Evolutionary conservation across 2,888 invertebrate species (phyloP).

Genomic region (Blastobasis adustella): DNA sequence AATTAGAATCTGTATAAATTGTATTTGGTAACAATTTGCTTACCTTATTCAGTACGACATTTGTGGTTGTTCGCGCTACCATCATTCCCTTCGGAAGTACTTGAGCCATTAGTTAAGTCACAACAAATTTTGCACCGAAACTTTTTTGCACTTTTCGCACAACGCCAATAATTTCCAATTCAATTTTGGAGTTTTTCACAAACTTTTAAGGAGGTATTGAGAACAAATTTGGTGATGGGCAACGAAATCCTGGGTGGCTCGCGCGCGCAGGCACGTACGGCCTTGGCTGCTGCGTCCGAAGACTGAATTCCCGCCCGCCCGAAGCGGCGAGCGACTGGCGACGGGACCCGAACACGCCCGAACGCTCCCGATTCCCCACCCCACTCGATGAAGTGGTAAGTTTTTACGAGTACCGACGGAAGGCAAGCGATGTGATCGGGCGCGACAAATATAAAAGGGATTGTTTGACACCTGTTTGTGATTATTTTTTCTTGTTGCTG

Average conservation of each 20-base stretch:
- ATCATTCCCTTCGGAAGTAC: slow-evolving; percentile 38
- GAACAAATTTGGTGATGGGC: slow-evolving; percentile 32
- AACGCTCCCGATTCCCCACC: slow-evolving; percentile 50
- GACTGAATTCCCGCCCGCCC: slow-evolving; percentile 62
- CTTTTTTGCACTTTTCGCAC: slow-evolving; percentile 33
- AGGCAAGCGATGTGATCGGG: slow-evolving; percentile 48
- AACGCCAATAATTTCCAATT: slow-evolving; percentile 14
- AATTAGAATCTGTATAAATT: no score
- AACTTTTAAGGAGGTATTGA: slow-evolving; percentile 22
- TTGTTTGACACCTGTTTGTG: slow-evolving; percentile 57
- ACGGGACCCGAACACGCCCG: slow-evolving; percentile 18
- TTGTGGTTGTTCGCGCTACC: slow-evolving; percentile 42
- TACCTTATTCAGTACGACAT: slow-evolving; percentile 52
- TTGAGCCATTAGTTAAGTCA: slow-evolving; percentile 46
- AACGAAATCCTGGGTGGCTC: slow-evolving; percentile 46
- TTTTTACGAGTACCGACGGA: slow-evolving; percentile 65
- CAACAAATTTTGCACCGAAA: slow-evolving; percentile 49
- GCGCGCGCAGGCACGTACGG: slow-evolving; percentile 25
- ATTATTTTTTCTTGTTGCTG: slow-evolving; percentile 31
- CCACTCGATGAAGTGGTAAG: slow-evolving; percentile 72
- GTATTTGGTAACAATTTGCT: slow-evolving; percentile 18
- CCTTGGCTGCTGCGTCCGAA: slow-evolving; percentile 29
- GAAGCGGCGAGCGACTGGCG: slow-evolving; percentile 36
- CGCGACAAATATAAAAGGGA: slow-evolving; percentile 55
- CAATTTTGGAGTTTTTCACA: slow-evolving; percentile 15